A percentile compares a stretch with the other conserved stretches of the same genome.
Conservation (phyloP, 2,888 invertebrate species). For the Ephialtes manifestator region DNA sequence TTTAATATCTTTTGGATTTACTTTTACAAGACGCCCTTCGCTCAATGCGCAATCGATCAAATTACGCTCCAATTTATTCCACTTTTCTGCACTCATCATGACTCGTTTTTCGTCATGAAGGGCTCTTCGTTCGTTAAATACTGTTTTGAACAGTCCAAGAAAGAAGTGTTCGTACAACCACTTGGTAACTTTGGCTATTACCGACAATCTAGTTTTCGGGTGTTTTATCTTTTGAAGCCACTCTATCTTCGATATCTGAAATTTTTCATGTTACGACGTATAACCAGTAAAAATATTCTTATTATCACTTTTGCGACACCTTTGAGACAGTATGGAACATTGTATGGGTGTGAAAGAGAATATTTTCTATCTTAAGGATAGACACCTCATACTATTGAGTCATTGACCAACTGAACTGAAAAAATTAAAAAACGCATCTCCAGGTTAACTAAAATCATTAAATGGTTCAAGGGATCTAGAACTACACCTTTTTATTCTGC, state of each 20-base stretch:
- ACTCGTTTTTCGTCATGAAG: conserved; percentile 36
- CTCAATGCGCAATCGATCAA: neutral
- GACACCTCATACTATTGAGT: too few relatives aligned
- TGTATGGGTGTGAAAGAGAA: too few relatives aligned
- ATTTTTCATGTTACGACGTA: neutral
- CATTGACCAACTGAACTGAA: too few relatives aligned
- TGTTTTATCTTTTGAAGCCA: conserved; percentile 45
- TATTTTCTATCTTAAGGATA: too few relatives aligned
- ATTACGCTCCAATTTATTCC: neutral
- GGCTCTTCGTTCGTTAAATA: conserved; percentile 33
- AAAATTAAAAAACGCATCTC: too few relatives aligned
- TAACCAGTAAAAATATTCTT: neutral
- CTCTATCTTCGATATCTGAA: conserved; percentile 48
- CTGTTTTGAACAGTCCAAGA: conserved; percentile 2
- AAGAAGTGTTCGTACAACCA: conserved; percentile 58
- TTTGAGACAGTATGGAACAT: neutral
- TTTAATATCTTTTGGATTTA: neutral
- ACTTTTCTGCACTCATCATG: conserved; percentile 28
- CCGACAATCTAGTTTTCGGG: conserved; percentile 18
- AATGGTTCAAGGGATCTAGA: too few relatives aligned
- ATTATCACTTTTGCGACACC: neutral
- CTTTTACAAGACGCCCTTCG: neutral
- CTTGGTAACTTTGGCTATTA: conserved; percentile 49
- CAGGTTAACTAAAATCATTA: too few relatives aligned
- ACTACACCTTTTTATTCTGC: too few relatives aligned